A percentile compares a stretch with the other conserved stretches of the same genome.
These are phyloP conservation scores for Schlechtendalia chinensis DNA, from an alignment of 1,140 invertebrate genomes.

Conservation along the genomic window DNA sequence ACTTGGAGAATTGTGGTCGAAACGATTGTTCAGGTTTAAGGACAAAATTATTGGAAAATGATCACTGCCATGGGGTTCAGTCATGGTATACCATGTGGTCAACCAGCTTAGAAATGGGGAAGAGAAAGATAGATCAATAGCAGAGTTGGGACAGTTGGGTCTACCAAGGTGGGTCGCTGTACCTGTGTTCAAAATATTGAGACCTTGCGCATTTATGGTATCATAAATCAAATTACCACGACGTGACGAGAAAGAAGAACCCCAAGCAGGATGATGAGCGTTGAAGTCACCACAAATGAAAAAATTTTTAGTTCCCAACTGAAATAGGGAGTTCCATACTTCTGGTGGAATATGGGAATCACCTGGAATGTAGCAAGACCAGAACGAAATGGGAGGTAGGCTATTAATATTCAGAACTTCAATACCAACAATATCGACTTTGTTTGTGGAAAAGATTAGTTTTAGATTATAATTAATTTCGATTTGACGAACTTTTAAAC, in stretches of 20 bases:
- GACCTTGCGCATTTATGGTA: neutral
- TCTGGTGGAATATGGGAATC: neutral
- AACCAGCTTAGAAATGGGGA: neutral
- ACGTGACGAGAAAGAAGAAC: neutral
- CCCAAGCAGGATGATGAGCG: neutral
- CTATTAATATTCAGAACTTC: neutral
- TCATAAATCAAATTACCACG: neutral
- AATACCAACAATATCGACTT: neutral
- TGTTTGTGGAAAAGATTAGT: neutral
- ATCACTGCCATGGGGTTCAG: neutral
- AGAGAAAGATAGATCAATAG: neutral
- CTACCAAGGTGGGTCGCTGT: neutral
- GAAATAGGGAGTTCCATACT: neutral
- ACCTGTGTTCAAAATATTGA: neutral
- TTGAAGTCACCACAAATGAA: neutral
- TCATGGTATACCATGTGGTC: neutral
- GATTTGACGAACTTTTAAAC: neutral
- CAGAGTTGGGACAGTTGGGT: neutral
- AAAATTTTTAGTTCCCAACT: neutral
- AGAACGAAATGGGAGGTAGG: neutral
- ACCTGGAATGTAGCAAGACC: neutral
- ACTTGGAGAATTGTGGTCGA: too few relatives aligned
- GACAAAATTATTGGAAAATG: neutral
- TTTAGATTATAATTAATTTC: neutral
- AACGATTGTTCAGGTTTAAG: neutral